Conservation (phyloP, 1,140 invertebrate genomes). For the Euborellia annulipes region DNA sequence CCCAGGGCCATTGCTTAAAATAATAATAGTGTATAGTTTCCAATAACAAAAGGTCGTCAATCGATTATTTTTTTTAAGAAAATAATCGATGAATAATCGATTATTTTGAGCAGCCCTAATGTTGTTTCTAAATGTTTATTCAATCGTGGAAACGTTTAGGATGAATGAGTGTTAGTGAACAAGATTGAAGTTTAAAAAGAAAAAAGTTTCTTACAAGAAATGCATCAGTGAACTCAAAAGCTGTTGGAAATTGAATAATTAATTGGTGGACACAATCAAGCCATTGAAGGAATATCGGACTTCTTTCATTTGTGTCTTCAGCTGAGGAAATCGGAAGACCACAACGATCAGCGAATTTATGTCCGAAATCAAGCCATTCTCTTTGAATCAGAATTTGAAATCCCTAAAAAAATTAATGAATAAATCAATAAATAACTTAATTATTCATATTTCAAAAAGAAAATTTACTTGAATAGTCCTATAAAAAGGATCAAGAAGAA, state of each 20-base stretch:
- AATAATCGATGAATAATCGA: too few species aligned
- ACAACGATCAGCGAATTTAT: constrained; percentile 92
- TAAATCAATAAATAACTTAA: not conserved
- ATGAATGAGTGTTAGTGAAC: not conserved
- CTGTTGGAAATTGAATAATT: constrained; percentile 71
- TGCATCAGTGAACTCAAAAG: constrained; percentile 87
- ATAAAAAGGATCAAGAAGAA: constrained; percentile 89
- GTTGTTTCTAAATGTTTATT: too few species aligned
- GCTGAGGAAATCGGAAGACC: constrained; percentile 57
- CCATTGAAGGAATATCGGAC: constrained; percentile 96
- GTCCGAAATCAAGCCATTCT: constrained; percentile 93
- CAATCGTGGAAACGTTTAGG: too few species aligned
- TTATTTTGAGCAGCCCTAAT: too few species aligned
- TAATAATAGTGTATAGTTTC: too few species aligned
- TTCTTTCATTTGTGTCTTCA: constrained; percentile 80
- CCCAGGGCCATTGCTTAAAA: too few species aligned
- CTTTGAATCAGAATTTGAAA: constrained; percentile 82
- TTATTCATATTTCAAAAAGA: too few species aligned
- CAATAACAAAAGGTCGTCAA: too few species aligned
- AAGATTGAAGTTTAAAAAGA: not conserved
- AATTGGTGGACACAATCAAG: constrained; percentile 92
- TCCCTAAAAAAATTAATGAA: constrained; percentile 38
- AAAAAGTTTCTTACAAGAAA: constrained; percentile 57
- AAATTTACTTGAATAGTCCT: constrained; percentile 69
- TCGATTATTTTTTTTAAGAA: too few species aligned